Evolutionary conservation across 53 echinoderm and acorn worm genomes (phyloP), one percentile per base, ranked within the genome.

Genomic region (Antedon mediterranea): DNA sequence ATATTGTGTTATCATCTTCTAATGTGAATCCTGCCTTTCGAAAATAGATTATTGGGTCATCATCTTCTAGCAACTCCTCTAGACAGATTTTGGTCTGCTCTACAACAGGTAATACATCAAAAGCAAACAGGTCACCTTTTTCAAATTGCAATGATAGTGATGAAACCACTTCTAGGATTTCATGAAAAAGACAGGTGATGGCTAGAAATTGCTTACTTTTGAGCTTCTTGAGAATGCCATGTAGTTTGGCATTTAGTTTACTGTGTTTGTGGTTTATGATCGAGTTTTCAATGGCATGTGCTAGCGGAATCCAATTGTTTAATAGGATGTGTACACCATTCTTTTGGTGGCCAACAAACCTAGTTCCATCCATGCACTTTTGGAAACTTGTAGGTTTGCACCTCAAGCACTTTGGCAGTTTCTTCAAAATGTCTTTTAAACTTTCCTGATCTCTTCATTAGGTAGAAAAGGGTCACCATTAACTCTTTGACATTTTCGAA

Each of bases 281-380:
- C 4, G 84, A 87, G 33, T 87, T 87, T 34, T 85, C 85, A 33
- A 88, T 43, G 33, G 79, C 82, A n/a, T 78, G 78, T 32, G 78
- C 75, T 29, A 85, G 85, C 72, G 76, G 76, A 30, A 82, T 82
- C 85, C 89, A 89, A 80, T 89, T 89, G 33, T 89, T 78, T 43
- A 83, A 29, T 37, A 89, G 73, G 71, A 82, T 76, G 29, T 42
- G 57, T 32, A 82, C 78, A 31, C 89, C 89, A 74, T 71, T 75
- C 72, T 80, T 82, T 13, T 89, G 89, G 43, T 89, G 89, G 32
- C 71, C 82, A 31, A 89, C 83, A 57, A 85, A 89, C 11, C 89
- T 75, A 18, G 89, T 83, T 23, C 85, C 89, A 71, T 23, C 85
- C 89, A 71, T 86, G 89, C 75, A 89, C 85, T 73, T 89, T 89